These are phyloP conservation scores for Sebastes minor DNA, from an alignment of 2,797 vertebrate genomes.

Conservation along the genomic window DNA sequence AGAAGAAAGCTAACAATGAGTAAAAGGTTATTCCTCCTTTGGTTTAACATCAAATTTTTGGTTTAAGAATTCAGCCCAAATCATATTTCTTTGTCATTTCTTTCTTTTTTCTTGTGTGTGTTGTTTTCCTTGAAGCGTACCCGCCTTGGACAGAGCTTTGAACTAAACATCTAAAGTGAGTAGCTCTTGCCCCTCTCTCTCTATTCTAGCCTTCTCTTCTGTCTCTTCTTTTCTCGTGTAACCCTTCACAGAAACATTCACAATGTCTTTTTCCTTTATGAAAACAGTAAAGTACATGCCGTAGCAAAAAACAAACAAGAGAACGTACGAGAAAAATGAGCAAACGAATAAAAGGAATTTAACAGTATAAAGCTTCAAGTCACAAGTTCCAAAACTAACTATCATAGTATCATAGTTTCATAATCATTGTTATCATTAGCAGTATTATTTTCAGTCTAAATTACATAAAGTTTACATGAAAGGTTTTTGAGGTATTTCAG, in stretches of 20 bases:
- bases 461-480: constrained; percentile 99
- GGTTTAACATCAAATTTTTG: constrained; percentile 73
- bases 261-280: constrained; percentile 90
- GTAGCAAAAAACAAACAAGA: constrained; percentile 80
- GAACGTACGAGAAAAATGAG: constrained; percentile 80
- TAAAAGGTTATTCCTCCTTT: constrained; percentile 74
- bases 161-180: constrained; percentile 50
- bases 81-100: constrained; percentile 34
- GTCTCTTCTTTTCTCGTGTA: constrained; percentile 69
- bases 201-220: constrained; percentile 60
- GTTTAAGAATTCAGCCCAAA: constrained; percentile 71
- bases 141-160: constrained; percentile 46
- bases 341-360: constrained; percentile 91
- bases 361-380: constrained; percentile 99
- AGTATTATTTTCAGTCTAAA: constrained; percentile 87
- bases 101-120: constrained; percentile 10
- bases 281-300: constrained; percentile 85
- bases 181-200: constrained; percentile 57
- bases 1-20: constrained; percentile 77
- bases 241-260: constrained; percentile 92
- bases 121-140: constrained; percentile 43
- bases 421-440: constrained; percentile 86
- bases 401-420: constrained; percentile 89
- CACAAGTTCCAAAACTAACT: constrained; percentile 99
- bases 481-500: constrained; percentile 99